Conservation (phyloP, 2,888 invertebrate genomes). For the Melanargia galathea region DNA sequence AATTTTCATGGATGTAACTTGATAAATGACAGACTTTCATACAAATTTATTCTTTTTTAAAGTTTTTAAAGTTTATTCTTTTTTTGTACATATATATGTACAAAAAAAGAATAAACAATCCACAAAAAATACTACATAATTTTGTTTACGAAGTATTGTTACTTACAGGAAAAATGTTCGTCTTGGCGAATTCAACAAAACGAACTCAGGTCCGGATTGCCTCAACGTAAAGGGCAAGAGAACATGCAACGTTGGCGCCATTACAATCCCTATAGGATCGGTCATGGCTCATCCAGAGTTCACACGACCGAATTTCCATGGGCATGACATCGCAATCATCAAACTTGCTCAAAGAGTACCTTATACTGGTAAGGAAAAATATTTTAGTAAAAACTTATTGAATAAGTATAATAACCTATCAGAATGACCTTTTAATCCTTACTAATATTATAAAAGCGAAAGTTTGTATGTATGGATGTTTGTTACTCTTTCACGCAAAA, state of each 20-base stretch:
- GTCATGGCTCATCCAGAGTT: constrained; percentile 56
- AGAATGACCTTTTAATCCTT: too few relatives aligned
- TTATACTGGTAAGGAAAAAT: constrained; percentile 54
- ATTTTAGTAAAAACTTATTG: neutral
- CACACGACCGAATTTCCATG: constrained; percentile 36
- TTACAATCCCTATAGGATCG: constrained; percentile 58
- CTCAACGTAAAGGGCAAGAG: constrained; percentile 47
- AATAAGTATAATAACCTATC: too few relatives aligned
- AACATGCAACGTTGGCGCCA: constrained; percentile 68
- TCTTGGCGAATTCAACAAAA: constrained; percentile 74
- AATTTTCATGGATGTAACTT: too few relatives aligned
- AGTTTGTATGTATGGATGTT: too few relatives aligned
- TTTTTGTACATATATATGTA: too few relatives aligned
- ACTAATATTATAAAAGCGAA: too few relatives aligned
- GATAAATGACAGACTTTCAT: too few relatives aligned
- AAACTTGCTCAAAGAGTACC: constrained; percentile 58
- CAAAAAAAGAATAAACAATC: neutral
- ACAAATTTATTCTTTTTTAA: too few relatives aligned
- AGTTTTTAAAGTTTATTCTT: too few relatives aligned
- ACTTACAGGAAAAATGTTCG: constrained; percentile 48
- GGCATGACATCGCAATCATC: constrained; percentile 67
- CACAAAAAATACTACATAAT: neutral
- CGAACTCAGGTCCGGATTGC: constrained; percentile 64
- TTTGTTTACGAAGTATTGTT: neutral
- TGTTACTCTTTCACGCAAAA: too few relatives aligned